phyloP scores from a whole-genome alignment of 2,113 vertebrate species.

The Erythrocebus patas region DNA sequence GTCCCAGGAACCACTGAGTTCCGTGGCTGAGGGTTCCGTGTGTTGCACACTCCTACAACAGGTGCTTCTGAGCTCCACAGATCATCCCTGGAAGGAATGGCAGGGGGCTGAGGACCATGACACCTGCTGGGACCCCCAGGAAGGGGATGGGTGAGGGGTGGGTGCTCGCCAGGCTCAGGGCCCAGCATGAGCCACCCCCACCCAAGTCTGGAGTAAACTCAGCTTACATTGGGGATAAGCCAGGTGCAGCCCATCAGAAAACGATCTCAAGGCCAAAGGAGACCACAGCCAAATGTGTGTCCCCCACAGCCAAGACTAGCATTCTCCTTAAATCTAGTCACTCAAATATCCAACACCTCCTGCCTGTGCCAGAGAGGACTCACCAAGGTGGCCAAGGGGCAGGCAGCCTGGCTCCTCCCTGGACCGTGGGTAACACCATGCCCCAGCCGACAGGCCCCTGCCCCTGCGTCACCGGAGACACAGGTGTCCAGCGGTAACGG shows the following conservation, averaged over 20 bases:
- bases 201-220: too few species aligned
- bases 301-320: neutral
- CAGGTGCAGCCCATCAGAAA: neutral
- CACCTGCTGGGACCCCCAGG: neutral
- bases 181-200: too few species aligned
- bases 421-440: accelerated
- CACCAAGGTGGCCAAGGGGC: too few species aligned
- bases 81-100: neutral
- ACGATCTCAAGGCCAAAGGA: neutral
- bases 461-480: neutral
- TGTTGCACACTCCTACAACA: neutral
- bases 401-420: neutral
- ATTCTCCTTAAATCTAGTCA: neutral
- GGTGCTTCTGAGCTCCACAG: neutral
- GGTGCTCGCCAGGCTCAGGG: neutral
- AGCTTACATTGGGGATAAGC: neutral
- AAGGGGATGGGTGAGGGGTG: neutral
- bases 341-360: neutral
- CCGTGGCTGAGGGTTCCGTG: neutral
- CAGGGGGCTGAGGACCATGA: neutral
- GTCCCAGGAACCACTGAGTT: neutral
- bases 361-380: neutral
- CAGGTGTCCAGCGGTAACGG: accelerated
- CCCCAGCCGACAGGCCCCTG: neutral
- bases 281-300: neutral